These are phyloP conservation scores for Osmerus eperlanus DNA, from an alignment of 2,113 vertebrate genomes.

Conservation along the genomic window DNA sequence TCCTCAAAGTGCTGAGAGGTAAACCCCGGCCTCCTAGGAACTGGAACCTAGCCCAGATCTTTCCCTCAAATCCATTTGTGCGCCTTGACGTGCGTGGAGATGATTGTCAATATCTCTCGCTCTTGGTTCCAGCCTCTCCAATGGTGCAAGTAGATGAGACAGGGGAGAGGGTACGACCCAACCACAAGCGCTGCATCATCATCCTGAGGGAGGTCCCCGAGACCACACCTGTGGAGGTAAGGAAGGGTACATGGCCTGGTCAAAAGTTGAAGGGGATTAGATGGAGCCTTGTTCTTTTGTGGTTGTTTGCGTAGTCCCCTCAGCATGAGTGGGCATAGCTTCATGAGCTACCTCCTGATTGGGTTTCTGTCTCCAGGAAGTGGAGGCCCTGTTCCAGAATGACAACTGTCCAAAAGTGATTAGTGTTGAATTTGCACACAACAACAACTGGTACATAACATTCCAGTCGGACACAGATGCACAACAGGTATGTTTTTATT, in stretches of 20 bases:
- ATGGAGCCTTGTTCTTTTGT: not conserved
- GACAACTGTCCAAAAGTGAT: constrained; percentile 93
- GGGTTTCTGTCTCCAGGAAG: constrained; percentile 76
- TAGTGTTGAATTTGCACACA: constrained; percentile 96
- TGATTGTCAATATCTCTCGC: not conserved
- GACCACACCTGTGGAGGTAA: constrained; percentile 92
- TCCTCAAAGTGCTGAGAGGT: constrained; percentile 87
- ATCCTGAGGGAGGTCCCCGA: constrained; percentile 96
- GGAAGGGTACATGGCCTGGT: not conserved
- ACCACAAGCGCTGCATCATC: constrained; percentile 96
- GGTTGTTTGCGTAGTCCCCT: too few relatives aligned
- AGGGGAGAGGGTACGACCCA: constrained; percentile 94
- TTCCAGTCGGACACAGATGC: constrained; percentile 98
- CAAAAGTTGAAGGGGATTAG: not conserved
- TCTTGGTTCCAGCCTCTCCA: constrained; percentile 78
- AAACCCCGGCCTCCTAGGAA: not conserved
- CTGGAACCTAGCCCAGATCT: not conserved
- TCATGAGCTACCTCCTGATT: not conserved
- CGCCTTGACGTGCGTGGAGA: not conserved
- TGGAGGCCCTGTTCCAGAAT: constrained; percentile 90
- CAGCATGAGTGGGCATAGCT: too few relatives aligned
- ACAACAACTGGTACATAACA: constrained; percentile 99
- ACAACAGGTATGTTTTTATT: constrained; percentile 78
- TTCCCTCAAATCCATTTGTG: not conserved
- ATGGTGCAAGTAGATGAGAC: constrained; percentile 96